Percentiles rank a stretch among this genome's conserved stretches.
Evolutionary conservation across 2,888 invertebrate species (phyloP).

Genomic region (Lucinisca nassula): DNA sequence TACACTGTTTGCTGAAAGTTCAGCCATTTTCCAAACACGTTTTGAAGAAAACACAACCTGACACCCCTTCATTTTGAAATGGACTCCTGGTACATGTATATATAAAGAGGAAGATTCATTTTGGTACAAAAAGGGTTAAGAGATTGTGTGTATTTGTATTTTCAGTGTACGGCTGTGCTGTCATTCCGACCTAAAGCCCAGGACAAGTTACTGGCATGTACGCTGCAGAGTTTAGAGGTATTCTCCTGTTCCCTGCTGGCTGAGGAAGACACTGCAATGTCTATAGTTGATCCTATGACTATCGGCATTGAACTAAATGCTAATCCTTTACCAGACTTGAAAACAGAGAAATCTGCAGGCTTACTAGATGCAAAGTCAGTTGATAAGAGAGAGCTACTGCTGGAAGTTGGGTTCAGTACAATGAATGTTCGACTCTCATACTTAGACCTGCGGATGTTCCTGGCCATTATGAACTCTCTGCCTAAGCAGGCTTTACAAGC

Average conservation of each 20-base stretch:
- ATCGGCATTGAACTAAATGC: conserved; percentile 89
- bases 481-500: conserved; percentile 91
- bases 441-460: conserved; percentile 97
- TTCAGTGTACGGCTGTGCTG: conserved; percentile 95
- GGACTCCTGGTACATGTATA: no score
- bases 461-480: conserved; percentile 95
- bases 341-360: conserved; percentile 77
- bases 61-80: no score
- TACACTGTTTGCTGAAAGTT: no score
- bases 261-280: conserved; percentile 97
- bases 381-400: conserved; percentile 81
- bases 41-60: no score
- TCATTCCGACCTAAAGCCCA: conserved; percentile 92
- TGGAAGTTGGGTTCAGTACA: conserved; percentile 89
- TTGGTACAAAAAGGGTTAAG: no score
- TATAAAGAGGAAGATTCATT: no score
- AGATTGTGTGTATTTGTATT: no score
- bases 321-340: conserved; percentile 79
- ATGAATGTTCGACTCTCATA: conserved; percentile 96
- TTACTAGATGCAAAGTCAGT: conserved; percentile 81
- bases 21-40: no score
- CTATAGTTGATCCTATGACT: conserved; percentile 97
- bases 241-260: conserved; percentile 97
- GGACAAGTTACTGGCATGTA: conserved; percentile 94
- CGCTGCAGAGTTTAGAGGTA: conserved; percentile 95